These are phyloP conservation scores for Lepidochitona cinerea DNA, from an alignment of 2,888 invertebrate genomes.

Conservation along the genomic window DNA sequence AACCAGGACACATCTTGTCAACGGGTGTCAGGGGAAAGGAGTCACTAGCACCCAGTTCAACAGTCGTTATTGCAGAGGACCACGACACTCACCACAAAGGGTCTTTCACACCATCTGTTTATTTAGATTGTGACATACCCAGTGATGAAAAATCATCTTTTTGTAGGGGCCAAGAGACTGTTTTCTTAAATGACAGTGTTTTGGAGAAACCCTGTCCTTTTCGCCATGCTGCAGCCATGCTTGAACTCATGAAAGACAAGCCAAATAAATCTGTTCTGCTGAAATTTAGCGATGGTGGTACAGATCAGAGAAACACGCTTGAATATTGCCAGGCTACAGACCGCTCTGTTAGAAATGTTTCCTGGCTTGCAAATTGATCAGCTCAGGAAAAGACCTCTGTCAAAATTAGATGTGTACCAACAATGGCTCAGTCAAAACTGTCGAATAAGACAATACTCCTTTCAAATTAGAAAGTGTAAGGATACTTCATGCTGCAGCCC, in stretches of 20 bases:
- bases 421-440: not conserved
- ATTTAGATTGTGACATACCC: not conserved
- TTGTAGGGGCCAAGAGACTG: not conserved
- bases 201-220: not conserved
- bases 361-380: not conserved
- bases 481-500: not conserved
- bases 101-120: conserved; percentile 11
- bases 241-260: not conserved
- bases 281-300: conserved; percentile 30
- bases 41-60: conserved; percentile 11
- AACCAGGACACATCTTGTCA: conserved; percentile 6
- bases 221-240: not conserved
- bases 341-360: not conserved
- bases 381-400: not conserved
- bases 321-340: too few relatives aligned
- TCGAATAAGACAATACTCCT: not conserved
- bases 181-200: not conserved
- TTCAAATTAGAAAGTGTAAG: not conserved
- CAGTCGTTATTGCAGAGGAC: conserved; percentile 12
- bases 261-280: not conserved
- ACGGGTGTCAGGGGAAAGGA: conserved; percentile 17
- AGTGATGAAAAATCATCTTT: not conserved
- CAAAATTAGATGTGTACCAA: not conserved
- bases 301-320: conserved; percentile 30
- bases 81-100: conserved; percentile 19